Evolutionary conservation across 92 coral and sea anemone species (phyloP).

Genomic region (Palythoa heliodiscus): DNA sequence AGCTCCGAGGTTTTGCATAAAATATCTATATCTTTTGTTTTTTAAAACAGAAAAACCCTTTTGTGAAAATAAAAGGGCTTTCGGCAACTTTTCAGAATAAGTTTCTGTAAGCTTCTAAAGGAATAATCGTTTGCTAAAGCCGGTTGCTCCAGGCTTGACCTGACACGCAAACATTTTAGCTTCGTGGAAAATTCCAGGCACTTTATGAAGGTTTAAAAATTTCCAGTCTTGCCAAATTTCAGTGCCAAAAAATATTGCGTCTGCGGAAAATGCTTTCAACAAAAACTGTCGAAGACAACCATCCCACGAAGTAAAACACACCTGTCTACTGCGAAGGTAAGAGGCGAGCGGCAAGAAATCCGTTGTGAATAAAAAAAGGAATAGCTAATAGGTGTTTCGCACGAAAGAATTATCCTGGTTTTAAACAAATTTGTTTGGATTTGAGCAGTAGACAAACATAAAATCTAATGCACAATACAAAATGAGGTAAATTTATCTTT

Average conservation of each 20-base stretch:
- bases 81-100: conserved; percentile 3
- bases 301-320: background rate
- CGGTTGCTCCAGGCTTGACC: background rate
- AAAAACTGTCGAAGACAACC: background rate
- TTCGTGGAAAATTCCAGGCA: background rate
- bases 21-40: background rate
- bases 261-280: background rate
- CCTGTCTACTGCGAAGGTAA: background rate
- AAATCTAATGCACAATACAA: background rate
- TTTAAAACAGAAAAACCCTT: background rate
- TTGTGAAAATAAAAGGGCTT: conserved; percentile 1
- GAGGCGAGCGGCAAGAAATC: background rate
- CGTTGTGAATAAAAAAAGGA: background rate
- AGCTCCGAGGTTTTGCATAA: background rate
- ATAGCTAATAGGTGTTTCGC: background rate
- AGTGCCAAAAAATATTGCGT: background rate
- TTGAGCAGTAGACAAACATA: background rate
- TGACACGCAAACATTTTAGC: background rate
- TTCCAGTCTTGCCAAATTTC: background rate
- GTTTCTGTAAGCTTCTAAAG: background rate
- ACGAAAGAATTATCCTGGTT: background rate
- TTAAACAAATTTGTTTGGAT: background rate
- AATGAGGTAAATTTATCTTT: background rate
- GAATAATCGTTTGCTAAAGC: background rate
- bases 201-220: background rate